These are phyloP conservation scores for Alcedo atthis DNA, from an alignment of 2,797 vertebrate genomes.

Conservation along the genomic window DNA sequence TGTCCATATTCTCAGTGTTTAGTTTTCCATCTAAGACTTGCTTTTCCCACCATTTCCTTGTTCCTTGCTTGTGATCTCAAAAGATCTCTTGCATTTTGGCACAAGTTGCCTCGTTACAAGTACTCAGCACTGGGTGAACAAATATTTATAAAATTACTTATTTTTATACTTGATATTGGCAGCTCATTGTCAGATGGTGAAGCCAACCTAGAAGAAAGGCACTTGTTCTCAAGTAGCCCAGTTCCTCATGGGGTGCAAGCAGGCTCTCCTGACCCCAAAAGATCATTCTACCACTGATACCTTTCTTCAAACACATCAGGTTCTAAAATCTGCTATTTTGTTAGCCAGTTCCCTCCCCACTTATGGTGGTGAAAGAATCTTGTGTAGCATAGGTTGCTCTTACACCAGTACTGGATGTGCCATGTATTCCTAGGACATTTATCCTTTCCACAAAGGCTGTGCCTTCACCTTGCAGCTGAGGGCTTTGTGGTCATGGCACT, in stretches of 20 bases:
- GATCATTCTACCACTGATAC: not conserved
- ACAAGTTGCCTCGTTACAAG: not conserved
- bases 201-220: not conserved
- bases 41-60: not conserved
- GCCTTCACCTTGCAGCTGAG: not conserved
- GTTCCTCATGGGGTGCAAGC: not conserved
- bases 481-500: not conserved
- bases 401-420: not conserved
- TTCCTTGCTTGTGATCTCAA: not conserved
- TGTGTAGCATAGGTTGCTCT: not conserved
- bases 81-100: not conserved
- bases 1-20: not conserved
- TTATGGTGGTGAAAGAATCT: not conserved
- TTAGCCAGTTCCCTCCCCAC: accelerated
- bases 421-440: not conserved
- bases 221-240: not conserved
- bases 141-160: no score
- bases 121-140: not conserved
- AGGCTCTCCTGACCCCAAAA: not conserved
- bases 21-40: not conserved
- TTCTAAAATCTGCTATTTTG: not conserved
- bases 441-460: not conserved
- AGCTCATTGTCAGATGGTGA: accelerated
- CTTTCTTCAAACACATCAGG: not conserved
- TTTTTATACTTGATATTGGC: not conserved